Percentiles rank a stretch among this genome's conserved stretches.
Conservation (phyloP, 2,113 vertebrate genomes). For the Istiophorus platypterus region DNA sequence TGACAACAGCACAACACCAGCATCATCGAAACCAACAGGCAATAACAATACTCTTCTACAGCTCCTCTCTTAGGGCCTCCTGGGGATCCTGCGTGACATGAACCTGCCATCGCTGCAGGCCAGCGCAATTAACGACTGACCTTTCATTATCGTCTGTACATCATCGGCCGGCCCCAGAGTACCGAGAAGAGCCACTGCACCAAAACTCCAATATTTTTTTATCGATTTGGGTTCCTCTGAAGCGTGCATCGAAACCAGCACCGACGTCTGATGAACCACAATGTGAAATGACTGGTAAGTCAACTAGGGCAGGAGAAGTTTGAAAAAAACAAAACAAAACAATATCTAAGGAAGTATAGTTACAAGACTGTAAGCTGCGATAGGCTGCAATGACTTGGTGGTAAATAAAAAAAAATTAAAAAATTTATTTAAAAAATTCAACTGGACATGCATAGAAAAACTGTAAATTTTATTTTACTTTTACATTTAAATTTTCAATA, state of each 20-base stretch:
- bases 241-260: conserved; percentile 35
- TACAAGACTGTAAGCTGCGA: neutral
- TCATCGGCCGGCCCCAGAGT: conserved; percentile 43
- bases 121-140: conserved; percentile 61
- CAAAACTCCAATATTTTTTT: conserved; percentile 56
- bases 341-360: neutral
- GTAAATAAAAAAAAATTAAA: neutral
- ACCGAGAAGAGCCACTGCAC: conserved; percentile 16
- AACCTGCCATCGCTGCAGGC: conserved; percentile 41
- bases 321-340: neutral
- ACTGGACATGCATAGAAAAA: too few relatives aligned
- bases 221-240: conserved; percentile 59
- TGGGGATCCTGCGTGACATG: conserved; percentile 12
- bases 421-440: too few relatives aligned
- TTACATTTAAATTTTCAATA: neutral
- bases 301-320: neutral
- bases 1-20: conserved; percentile 11
- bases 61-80: conserved; percentile 10
- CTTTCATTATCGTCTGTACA: conserved; percentile 65
- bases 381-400: neutral
- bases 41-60: conserved; percentile 36
- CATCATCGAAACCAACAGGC: conserved; percentile 33
- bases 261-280: conserved; percentile 42
- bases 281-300: conserved; percentile 27
- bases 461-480: neutral